Base-by-base conservation (phyloP, 1,140 invertebrate species). In the Dryas iulia region DNA sequence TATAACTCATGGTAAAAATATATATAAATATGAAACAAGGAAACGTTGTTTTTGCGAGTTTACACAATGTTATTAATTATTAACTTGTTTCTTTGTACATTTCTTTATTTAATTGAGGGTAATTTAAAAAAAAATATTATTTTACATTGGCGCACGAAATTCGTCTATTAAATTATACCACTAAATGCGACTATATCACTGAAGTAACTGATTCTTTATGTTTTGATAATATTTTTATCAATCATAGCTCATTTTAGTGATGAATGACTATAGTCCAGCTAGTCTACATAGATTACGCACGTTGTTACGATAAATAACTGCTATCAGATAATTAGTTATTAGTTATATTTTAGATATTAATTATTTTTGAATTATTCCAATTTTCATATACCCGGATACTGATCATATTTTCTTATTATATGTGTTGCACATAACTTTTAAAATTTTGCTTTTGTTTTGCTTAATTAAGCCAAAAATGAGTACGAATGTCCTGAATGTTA, bases 181-280 rank as follows among this genome's bases (percentile, higher is more conserved):
- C 39, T 47, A 21, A 47, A 47, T 18, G 18, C 14, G 39, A 47
- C 39, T 47, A 47, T 18, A 3, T 14, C 39, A 10, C 39, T 21
- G 8, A 18, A 0, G 7, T 21, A 47, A 47, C 39, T 47, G 39
- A 11, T 47, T 47, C 14, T 47, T 47, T 18, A 21, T 47, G 14
- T 39, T 47, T 47, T 21, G 8, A 47, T 47, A 35, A 61, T 64
- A 59, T 72, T 65, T 69, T 70, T 72, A 73, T 76, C 71, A 52
- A 52, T 66, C 30, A 35, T 47, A 58, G 25, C 23, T 26, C 39
- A 47, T 53, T 56, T 33, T 54, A 73, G 59, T 52, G 26, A 25
- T 58, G 18, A 62, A 31, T 64, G 25, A 57, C 60, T 66, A 61
- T 74, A 68, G 11, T 59, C 35, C 25, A 58, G 18, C 6, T 25